Percentiles rank a stretch among this genome's conserved stretches.
These are phyloP conservation scores for Zosterops japonicus DNA, from an alignment of 2,113 vertebrate genomes.

Conservation along the genomic window DNA sequence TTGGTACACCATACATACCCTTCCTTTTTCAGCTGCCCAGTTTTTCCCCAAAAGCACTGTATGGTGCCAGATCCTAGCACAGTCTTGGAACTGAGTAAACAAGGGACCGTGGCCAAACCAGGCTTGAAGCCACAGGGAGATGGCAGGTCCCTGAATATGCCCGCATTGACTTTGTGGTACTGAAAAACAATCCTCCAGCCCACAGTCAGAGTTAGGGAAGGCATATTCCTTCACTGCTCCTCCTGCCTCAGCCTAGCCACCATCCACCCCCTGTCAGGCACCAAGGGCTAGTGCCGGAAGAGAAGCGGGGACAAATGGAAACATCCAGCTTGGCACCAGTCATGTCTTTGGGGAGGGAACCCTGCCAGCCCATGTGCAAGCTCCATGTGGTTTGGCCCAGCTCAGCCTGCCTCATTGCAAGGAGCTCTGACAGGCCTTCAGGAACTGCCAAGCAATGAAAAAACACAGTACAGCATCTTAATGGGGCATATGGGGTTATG, in stretches of 20 bases:
- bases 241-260: not conserved
- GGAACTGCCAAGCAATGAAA: not conserved
- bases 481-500: not conserved
- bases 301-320: conserved; percentile 13
- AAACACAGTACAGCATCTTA: not conserved
- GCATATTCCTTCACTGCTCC: not conserved
- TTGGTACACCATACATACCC: not conserved
- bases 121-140: not conserved
- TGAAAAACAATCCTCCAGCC: not conserved
- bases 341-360: not conserved
- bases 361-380: conserved; percentile 31
- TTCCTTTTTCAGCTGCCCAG: not conserved
- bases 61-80: not conserved
- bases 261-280: not conserved
- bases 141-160: not conserved
- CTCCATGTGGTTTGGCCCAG: conserved; percentile 3
- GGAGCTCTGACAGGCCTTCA: not conserved
- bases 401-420: not conserved
- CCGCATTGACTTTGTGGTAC: not conserved
- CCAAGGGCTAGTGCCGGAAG: not conserved
- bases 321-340: conserved; percentile 20
- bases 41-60: not conserved
- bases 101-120: not conserved
- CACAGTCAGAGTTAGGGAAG: not conserved
- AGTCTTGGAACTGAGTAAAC: not conserved